phyloP scores from a whole-genome alignment of 2,797 vertebrate species.

The Chelon labrosus region DNA sequence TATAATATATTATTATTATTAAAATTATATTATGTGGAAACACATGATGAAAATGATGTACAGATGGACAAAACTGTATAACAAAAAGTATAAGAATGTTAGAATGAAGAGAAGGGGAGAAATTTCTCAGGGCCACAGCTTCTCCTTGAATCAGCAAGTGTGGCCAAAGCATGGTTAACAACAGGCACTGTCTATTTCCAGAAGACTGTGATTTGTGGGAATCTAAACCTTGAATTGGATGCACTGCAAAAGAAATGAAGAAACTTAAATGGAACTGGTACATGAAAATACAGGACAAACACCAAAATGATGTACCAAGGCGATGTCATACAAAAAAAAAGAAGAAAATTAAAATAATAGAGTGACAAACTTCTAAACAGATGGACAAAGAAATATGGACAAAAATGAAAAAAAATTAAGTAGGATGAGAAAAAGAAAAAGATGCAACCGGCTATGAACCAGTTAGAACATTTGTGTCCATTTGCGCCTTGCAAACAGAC shows the following conservation, averaged over 20 bases:
- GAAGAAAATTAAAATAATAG: background rate
- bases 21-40: conserved; percentile 1
- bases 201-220: conserved; percentile 82
- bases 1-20: too few relatives aligned
- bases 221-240: conserved; percentile 73
- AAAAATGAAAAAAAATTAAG: conserved; percentile 8
- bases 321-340: background rate
- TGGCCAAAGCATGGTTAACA: conserved; percentile 76
- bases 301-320: conserved; percentile 39
- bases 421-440: conserved; percentile 3
- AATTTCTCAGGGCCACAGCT: conserved; percentile 69
- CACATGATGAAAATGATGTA: conserved; percentile 22
- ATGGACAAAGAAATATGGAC: conserved; percentile 25
- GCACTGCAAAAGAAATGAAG: conserved; percentile 52
- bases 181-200: conserved; percentile 82
- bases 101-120: conserved; percentile 37
- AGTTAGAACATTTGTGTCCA: conserved; percentile 3
- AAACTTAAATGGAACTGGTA: conserved; percentile 51
- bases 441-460: background rate
- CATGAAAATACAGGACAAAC: conserved; percentile 54
- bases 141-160: conserved; percentile 80
- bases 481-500: conserved; percentile 5
- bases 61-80: conserved; percentile 20
- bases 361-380: conserved; percentile 28
- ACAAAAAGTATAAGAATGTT: conserved; percentile 14